These are phyloP conservation scores for Ctenodactylus gundi DNA, from an alignment of 2,113 vertebrate species.

Conservation along the genomic window DNA sequence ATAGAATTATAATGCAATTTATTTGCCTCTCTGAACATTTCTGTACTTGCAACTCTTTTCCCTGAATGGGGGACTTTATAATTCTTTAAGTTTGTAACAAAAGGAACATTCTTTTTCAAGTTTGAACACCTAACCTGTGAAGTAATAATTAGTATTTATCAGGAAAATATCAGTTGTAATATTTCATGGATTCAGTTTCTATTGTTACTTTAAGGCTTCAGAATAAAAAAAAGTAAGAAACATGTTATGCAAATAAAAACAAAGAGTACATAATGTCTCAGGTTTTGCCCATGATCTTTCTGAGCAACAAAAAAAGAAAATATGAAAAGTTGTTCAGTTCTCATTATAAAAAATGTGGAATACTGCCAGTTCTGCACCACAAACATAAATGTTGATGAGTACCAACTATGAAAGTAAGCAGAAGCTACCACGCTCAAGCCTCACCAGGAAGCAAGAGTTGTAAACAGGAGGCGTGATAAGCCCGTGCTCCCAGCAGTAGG, in stretches of 20 bases:
- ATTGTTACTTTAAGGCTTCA: background rate
- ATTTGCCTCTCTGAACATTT: conserved; percentile 25
- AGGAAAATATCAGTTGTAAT: background rate
- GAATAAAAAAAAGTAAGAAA: background rate
- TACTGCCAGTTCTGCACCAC: background rate
- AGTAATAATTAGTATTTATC: conserved; percentile 17
- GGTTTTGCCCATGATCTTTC: background rate
- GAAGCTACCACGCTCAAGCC: background rate
- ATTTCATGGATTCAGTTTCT: conserved; percentile 9
- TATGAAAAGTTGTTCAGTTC: background rate
- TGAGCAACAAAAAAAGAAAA: background rate
- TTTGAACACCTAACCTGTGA: background rate
- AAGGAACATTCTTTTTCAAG: background rate
- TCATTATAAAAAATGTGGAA: background rate
- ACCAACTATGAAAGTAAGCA: background rate
- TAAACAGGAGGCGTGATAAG: background rate
- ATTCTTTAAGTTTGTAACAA: background rate
- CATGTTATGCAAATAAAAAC: background rate
- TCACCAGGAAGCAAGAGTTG: background rate
- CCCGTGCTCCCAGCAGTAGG: no score
- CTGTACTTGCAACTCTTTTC: background rate
- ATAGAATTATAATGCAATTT: background rate
- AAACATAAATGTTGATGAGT: conserved; percentile 26
- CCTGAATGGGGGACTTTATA: background rate
- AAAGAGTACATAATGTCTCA: background rate